A percentile compares a stretch with the other conserved stretches of the same genome.
Evolutionary conservation across 2,113 vertebrate species (phyloP).

Genomic region (Sialia sialis): DNA sequence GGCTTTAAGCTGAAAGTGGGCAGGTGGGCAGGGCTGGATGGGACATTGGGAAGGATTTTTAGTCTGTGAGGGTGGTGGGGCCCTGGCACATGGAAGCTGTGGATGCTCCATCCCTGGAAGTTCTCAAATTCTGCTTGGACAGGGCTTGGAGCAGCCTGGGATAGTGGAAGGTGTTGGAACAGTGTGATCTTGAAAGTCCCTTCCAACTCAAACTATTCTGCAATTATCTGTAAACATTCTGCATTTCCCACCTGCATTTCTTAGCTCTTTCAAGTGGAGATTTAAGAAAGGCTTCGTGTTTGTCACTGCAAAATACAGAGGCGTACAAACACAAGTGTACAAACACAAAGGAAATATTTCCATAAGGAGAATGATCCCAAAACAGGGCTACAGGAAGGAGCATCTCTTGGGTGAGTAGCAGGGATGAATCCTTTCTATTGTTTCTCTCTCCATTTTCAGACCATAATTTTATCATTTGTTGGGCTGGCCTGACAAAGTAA

Average conservation of each 20-base stretch:
- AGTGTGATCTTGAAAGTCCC: rapidly evolving
- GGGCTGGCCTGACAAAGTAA: background rate
- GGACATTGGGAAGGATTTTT: background rate
- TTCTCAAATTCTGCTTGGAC: rapidly evolving
- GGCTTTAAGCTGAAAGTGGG: background rate
- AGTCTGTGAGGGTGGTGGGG: rapidly evolving
- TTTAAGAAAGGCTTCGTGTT: background rate
- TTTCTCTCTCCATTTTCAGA: background rate
- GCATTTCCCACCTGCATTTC: background rate
- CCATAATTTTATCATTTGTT: background rate
- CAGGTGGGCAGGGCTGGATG: no score
- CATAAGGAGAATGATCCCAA: background rate
- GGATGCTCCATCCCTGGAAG: rapidly evolving
- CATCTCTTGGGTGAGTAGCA: background rate
- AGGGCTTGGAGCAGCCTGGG: rapidly evolving
- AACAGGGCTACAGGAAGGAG: background rate
- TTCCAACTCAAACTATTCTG: background rate
- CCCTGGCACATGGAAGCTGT: background rate
- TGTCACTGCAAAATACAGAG: background rate
- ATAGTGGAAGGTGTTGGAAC: background rate
- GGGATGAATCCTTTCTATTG: background rate
- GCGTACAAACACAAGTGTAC: rapidly evolving
- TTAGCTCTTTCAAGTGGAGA: background rate
- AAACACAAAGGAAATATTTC: background rate
- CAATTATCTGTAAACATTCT: background rate